Evolutionary conservation across 1,140 invertebrate genomes (phyloP), one percentile per base, ranked within the genome.

Genomic region (Euura saliciscinereae): DNA sequence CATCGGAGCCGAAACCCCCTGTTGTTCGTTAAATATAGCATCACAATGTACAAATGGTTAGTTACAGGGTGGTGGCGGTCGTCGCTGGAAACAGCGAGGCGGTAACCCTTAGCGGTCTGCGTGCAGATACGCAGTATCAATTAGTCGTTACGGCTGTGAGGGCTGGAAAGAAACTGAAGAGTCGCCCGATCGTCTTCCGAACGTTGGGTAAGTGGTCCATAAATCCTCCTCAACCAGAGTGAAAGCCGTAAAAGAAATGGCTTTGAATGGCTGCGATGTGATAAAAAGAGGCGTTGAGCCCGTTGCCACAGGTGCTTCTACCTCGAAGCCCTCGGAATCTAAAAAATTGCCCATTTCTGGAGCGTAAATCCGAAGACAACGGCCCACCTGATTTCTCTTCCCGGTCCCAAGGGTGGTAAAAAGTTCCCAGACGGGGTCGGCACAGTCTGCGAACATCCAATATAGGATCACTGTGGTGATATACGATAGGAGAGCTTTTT

Each of bases 31-130:
- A 71, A 77, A 80, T 71, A 78, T 76, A n/a, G 77, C 82, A 82
- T 83, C 74, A 83, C 80, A 86, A 86, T 76, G 77, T 76, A 75
- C 81, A 84, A 80, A 76, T 83, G 85, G 89, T 92, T 92, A 95
- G 94, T 95, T 96, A 95, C 94, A 95, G 94, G 91, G 93, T 95
- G 89, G 93, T 95, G 86, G 90, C 93, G 88, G 91, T 94, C 82
- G 94, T 95, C 82, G 94, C 94, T 74, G 94, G 94, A 72, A 95
- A 95, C 87, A 94, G 93, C 65, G 93, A 95, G 82, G 94, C 94
- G 69, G 93, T 96, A 75, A 94, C 93, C 65, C 86, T 96, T 77
- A 94, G 91, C 79, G 91, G 92, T 45, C 87, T 96, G 68, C 90
- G 92, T 78, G 93, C 94, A n/a, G 93, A 95, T 82, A 96, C 94